A percentile compares a stretch with the other conserved stretches of the same genome.
Conservation (phyloP, 2,113 vertebrate genomes). For the Tachycineta bicolor region DNA sequence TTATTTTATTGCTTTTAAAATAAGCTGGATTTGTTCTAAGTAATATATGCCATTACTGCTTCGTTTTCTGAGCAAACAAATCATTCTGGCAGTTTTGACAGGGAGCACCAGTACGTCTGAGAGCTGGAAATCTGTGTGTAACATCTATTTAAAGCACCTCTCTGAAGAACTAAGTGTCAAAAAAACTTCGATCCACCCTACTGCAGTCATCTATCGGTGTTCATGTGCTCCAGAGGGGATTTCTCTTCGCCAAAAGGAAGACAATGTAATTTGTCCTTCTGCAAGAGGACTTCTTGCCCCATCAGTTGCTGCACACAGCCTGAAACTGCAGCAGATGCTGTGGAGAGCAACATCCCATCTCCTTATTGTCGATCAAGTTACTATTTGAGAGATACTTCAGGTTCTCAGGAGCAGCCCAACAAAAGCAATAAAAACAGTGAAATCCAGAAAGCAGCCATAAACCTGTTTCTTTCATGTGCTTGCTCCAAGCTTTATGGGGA, state of each 20-base stretch:
- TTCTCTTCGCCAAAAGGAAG: not conserved
- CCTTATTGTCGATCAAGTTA: not conserved
- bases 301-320: not conserved
- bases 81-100: not conserved
- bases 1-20: not conserved
- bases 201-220: not conserved
- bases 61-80: constrained; percentile 3
- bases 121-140: not conserved
- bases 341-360: not conserved
- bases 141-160: not conserved
- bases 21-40: not conserved
- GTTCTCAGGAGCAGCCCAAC: not conserved
- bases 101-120: not conserved
- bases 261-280: not conserved
- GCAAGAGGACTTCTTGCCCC: not conserved
- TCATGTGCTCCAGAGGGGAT: not conserved
- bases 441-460: not conserved
- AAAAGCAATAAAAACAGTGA: not conserved
- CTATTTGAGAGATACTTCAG: not conserved
- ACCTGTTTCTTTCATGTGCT: not conserved
- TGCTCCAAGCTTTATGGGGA: not conserved
- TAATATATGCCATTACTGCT: not conserved
- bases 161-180: not conserved
- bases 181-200: not conserved
- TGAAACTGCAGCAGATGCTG: not conserved